Base-by-base conservation (phyloP, 1,140 invertebrate genomes). In the Heliconius himera region DNA sequence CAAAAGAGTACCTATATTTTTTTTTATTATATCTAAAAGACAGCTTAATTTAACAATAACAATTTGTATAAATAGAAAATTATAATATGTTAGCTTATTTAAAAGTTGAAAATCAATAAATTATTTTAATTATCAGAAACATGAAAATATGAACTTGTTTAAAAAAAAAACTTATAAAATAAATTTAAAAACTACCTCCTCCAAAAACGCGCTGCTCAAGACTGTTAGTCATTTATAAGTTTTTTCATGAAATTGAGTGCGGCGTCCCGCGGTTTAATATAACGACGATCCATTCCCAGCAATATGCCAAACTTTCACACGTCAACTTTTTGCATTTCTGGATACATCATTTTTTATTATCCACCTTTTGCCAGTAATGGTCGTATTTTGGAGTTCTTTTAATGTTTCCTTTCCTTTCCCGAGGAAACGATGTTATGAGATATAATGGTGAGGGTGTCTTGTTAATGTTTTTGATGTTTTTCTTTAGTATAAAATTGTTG, bases 191-290 rank as follows among this genome's bases (percentile, higher is more conserved):
- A 76, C 51, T 81, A 60, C 84, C 90, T 18, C 70, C 85, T 91
- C 90, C 85, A 81, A 84, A 77, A 20, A 18, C 41, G 22, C 79
- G 83, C 38, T 4, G 5, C 56, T 71, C 18, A 18, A 20, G 6
- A 41, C 29, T 70, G 41, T 46, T 49, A 70, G 75, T 76, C 75
- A 76, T 66, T 76, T 85, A 72, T 72, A 89, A 91, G 89, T 91
- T 93, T 90, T 91, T 90, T 90, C 87, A 86, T 88, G 90, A 93
- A 91, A 93, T 93, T 90, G 90, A 93, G 89, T 92, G 90, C 84
- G 88, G 90, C 81, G 77, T 81, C 83, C 89, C 84, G 81, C 85
- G 81, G 87, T 90, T 92, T 93, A 92, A 91, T 92, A 91, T 90
- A 91, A 93, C 86, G 87, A 86, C 88, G 89, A 90, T 91, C 91